Base-by-base conservation (phyloP, 2,113 vertebrate species). In the Cryptomyrus ogoouensis region DNA sequence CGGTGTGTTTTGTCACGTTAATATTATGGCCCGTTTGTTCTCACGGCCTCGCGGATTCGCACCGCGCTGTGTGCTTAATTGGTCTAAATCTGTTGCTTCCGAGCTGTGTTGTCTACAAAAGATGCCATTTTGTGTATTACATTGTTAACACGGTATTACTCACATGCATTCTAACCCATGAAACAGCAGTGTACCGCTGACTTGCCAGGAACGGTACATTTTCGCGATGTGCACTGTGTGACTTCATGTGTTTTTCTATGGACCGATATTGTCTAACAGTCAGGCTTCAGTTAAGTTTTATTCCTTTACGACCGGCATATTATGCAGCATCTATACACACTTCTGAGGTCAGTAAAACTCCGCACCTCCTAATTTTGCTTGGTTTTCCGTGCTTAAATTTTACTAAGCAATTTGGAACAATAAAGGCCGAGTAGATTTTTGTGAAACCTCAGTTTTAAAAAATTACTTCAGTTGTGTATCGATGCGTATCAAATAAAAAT, bases 71-170 rank as follows among this genome's bases (percentile, higher is more conserved):
- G 5, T 58, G 5, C 87, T 31, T 66, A 42, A 42, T 62, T 85
- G n/a, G 27, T 56, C 77, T 44, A 27, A 84, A 89, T 83, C 66
- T 83, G 52, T 87, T 90, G 83, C 89, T 87, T 66, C 35, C 46
- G 10, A 87, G 58, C 47, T 35, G 46, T 90, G 8, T 52, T 90
- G 46, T 21, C 7, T 84, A 90, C 90, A 93, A 91, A 94, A 93
- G 94, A 95, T 94, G 93, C 94, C 94, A 94, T 95, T 95, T 95
- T 95, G 94, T 42, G 27, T 49, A n/a, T n/a, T 88, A 47, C 53
- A 46, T 80, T 80, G 66, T 47, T 46, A 88, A 47, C 56, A 15
- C 8, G 62, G n/a, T 85, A 42, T 39, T 42, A 80, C 74, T 80
- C 74, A 19, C 44, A 62, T 13, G 62, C 58, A 66, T 89, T 90